Base-by-base conservation (phyloP, 1,140 invertebrate species). In the Drosophila grimshawi region DNA sequence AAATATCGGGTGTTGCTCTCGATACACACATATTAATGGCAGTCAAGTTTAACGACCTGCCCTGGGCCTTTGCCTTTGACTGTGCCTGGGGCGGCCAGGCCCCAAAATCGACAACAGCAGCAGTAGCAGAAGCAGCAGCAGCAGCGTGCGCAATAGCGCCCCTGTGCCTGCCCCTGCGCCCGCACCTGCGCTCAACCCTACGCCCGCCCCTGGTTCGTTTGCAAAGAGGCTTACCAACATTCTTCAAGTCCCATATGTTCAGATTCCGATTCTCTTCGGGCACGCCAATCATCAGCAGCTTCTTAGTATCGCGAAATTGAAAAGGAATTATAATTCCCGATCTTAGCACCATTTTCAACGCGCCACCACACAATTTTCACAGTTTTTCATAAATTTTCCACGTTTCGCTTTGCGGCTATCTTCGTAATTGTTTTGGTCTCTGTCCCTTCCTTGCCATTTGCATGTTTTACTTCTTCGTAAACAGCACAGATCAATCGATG, bases 281-380 rank as follows among this genome's bases (percentile, higher is more conserved):
- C 43, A 90, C 86, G 49, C 90, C 90, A 55, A 91, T 90, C 90
- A 92, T 92, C 27, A 92, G 81, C 52, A 92, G 66, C 68, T 92
- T 92, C 52, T 92, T 92, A 8, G 76, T 92, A 76, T 91, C 90
- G 60, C 90, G 90, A 82, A 90, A 92, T 78, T 92, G 90, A 92
- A 92, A 92, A 66, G 90, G 90, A 78, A 92, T 88, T 62, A 92
- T 92, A 65, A 92, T 91, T 46, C 90, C 90, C 74, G 90, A 91
- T 57, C 90, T 86, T 60, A 92, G 76, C 62, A 92, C 90, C 91
- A 92, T 91, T 86, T 89, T 91, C 67, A 70, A 88, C 74, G 85
- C 80, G 83, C 80, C 83, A 81, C 80, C 82, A 86, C 81, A 80
- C 81, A 76, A 89, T 88, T 88, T 88, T 88, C 77, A 86, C 80